Evolutionary conservation across 1,140 invertebrate genomes (phyloP).

Genomic region (Fopius arisanus): DNA sequence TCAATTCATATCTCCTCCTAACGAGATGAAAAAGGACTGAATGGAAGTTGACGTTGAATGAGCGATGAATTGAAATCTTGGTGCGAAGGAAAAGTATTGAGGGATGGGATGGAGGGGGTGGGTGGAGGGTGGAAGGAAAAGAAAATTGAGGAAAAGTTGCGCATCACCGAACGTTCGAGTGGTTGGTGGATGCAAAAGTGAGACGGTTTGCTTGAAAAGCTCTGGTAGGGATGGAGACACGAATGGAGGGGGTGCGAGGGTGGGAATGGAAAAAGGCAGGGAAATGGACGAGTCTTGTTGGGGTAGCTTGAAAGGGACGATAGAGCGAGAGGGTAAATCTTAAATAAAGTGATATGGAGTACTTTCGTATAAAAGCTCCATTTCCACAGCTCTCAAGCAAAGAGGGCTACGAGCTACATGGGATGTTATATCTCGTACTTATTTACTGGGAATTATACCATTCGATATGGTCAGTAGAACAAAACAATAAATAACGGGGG

Average conservation of each 20-base stretch:
- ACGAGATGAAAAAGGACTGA: background rate
- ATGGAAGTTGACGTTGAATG: slow-evolving; percentile 31
- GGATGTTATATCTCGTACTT: background rate
- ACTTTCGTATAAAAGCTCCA: slow-evolving; percentile 67
- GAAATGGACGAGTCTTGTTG: slow-evolving; percentile 67
- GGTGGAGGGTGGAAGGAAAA: background rate
- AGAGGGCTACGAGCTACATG: background rate
- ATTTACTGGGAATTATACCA: background rate
- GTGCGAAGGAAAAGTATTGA: slow-evolving; percentile 47
- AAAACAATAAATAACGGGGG: background rate
- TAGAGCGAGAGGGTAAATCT: slow-evolving; percentile 64
- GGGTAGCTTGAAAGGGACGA: slow-evolving; percentile 62
- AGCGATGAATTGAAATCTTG: slow-evolving; percentile 37
- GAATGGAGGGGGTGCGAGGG: slow-evolving; percentile 21
- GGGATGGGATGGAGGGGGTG: slow-evolving; percentile 1
- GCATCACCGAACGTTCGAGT: slow-evolving; percentile 47
- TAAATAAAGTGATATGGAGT: slow-evolving; percentile 68
- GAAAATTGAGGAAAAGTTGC: slow-evolving; percentile 39
- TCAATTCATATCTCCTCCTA: background rate
- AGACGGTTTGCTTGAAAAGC: slow-evolving; percentile 10
- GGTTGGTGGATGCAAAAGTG: slow-evolving; percentile 37
- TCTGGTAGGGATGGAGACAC: background rate
- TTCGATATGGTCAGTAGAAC: background rate
- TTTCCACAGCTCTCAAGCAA: slow-evolving; percentile 46
- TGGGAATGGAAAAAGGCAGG: slow-evolving; percentile 47